Conservation (phyloP, 2,888 invertebrate genomes). For the Netelia melanura region DNA sequence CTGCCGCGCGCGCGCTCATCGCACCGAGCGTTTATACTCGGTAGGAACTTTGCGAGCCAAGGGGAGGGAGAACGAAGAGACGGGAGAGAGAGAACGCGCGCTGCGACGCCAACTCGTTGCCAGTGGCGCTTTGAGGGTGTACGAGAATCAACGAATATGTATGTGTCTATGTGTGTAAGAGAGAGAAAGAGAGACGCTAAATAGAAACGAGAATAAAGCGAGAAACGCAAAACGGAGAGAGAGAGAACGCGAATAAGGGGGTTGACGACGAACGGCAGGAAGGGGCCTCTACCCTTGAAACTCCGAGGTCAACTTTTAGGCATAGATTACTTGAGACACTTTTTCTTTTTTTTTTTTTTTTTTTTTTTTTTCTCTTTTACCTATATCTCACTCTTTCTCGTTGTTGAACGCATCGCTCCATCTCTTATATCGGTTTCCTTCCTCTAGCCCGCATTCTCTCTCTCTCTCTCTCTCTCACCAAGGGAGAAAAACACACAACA, state of each 20-base stretch:
- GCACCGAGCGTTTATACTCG: constrained; percentile 42
- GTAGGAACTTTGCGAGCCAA: constrained; percentile 47
- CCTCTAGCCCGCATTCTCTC: constrained; percentile 53
- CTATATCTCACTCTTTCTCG: constrained; percentile 65
- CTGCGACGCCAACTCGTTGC: constrained; percentile 65
- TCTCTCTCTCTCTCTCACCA: constrained; percentile 61
- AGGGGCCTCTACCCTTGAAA: constrained; percentile 85
- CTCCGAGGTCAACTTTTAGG: constrained; percentile 85
- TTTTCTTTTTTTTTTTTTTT: constrained; percentile 44
- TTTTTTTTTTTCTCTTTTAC: too few relatives aligned
- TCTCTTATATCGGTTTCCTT: constrained; percentile 63
- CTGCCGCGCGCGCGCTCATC: constrained; percentile 13
- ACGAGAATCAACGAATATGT: constrained; percentile 32
- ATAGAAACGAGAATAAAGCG: constrained; percentile 35
- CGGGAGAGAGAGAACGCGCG: constrained; percentile 36
- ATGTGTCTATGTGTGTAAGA: not conserved
- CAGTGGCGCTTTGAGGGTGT: constrained; percentile 68
- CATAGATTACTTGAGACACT: constrained; percentile 74
- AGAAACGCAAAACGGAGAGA: constrained; percentile 15
- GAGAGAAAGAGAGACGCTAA: constrained; percentile 1
- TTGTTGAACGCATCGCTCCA: constrained; percentile 63
- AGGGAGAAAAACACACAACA: constrained; percentile 26
- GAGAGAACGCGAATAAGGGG: constrained; percentile 46
- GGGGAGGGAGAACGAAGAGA: constrained; percentile 41
- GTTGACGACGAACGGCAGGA: constrained; percentile 74